These are phyloP conservation scores for Labeo rohita DNA, from an alignment of 2,113 vertebrate genomes.

Conservation along the genomic window DNA sequence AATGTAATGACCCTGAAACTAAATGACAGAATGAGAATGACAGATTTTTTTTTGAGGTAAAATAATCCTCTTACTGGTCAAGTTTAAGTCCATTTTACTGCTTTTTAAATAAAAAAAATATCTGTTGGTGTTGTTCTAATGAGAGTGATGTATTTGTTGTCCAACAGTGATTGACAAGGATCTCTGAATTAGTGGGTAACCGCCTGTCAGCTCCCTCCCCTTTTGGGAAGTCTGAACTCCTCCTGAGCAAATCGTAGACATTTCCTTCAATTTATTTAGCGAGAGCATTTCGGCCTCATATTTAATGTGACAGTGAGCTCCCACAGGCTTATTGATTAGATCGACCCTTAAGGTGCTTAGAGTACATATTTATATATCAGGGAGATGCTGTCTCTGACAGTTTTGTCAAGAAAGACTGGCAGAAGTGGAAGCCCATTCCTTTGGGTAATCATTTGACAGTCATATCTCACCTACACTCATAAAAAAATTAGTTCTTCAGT, in stretches of 20 bases:
- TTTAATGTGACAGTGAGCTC: slow-evolving; percentile 66
- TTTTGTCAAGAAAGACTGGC: slow-evolving; percentile 59
- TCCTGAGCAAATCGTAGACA: slow-evolving; percentile 47
- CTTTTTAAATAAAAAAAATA: neutral
- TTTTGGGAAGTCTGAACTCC: slow-evolving; percentile 55
- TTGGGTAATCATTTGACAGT: slow-evolving; percentile 28
- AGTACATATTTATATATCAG: slow-evolving; percentile 70
- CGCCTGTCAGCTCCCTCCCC: slow-evolving; percentile 39
- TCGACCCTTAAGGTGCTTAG: slow-evolving; percentile 62
- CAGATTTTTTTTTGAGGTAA: neutral
- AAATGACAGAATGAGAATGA: neutral
- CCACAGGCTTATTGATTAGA: slow-evolving; percentile 67
- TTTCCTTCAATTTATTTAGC: slow-evolving; percentile 63
- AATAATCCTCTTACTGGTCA: neutral
- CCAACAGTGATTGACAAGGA: slow-evolving; percentile 43
- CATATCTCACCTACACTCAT: slow-evolving; percentile 10
- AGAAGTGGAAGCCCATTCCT: slow-evolving; percentile 46
- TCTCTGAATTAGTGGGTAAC: slow-evolving; percentile 21
- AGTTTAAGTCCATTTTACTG: neutral
- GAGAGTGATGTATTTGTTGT: neutral
- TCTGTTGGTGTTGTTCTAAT: slow-evolving; percentile 5
- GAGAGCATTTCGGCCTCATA: slow-evolving; percentile 51
- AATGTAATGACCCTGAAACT: neutral
- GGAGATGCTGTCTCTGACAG: slow-evolving; percentile 64
- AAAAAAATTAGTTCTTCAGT: too few relatives aligned